These are phyloP conservation scores for Philonicus albiceps DNA, from an alignment of 2,888 invertebrate species.

Conservation along the genomic window DNA sequence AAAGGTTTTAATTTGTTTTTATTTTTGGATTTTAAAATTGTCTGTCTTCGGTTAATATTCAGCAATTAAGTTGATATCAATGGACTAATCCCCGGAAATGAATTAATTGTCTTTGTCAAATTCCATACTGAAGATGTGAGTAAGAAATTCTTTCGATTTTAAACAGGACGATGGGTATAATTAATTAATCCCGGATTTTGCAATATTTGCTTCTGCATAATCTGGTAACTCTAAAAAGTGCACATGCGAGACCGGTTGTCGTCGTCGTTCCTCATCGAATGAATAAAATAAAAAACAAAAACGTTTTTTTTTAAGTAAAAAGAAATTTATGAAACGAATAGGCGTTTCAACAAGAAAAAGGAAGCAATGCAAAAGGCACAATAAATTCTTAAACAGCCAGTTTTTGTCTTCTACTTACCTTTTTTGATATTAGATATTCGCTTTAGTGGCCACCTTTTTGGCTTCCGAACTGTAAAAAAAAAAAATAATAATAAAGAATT, in stretches of 20 bases:
- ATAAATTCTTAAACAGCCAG: constrained; percentile 37
- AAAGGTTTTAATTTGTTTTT: neutral
- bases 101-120: neutral
- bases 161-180: neutral
- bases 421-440: constrained; percentile 33
- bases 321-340: constrained; percentile 34
- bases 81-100: neutral
- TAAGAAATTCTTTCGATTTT: neutral
- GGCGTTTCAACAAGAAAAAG: constrained; percentile 26
- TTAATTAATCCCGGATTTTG: neutral
- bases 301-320: constrained; percentile 17
- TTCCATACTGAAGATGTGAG: neutral
- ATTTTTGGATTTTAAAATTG: too few species aligned
- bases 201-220: neutral
- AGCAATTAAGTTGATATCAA: neutral
- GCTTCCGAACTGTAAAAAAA: neutral
- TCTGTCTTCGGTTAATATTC: neutral
- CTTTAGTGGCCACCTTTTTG: constrained; percentile 23
- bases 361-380: constrained; percentile 24
- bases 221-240: constrained; percentile 39
- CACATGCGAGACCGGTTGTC: constrained; percentile 44
- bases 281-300: neutral
- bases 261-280: constrained; percentile 18
- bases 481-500: neutral
- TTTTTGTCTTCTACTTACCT: neutral